Evolutionary conservation across 2,888 invertebrate species (phyloP).

Genomic region (Xylophagus ater): DNA sequence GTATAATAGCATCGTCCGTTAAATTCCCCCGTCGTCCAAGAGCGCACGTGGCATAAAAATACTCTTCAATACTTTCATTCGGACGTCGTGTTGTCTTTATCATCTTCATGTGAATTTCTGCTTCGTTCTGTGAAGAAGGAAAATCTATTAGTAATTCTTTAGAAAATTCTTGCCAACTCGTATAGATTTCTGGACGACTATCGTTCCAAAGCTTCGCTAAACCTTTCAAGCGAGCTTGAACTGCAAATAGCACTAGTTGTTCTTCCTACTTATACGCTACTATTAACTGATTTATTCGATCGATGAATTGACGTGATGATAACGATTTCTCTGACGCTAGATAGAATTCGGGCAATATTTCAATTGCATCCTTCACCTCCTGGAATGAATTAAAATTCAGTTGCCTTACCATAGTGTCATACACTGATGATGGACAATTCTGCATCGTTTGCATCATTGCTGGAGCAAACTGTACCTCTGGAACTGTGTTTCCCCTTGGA

Average conservation of each 20-base stretch:
- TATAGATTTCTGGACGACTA: neutral
- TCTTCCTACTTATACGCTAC: neutral
- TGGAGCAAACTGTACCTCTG: no score
- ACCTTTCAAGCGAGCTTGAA: neutral
- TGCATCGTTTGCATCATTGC: no score
- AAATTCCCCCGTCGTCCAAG: neutral
- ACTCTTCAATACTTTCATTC: neutral
- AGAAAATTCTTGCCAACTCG: neutral
- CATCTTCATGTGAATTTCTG: neutral
- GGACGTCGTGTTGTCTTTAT: neutral
- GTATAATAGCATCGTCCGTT: neutral
- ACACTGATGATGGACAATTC: no score
- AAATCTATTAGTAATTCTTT: neutral
- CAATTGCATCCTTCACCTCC: neutral
- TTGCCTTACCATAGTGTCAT: no score
- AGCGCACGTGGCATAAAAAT: neutral
- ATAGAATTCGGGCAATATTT: no score
- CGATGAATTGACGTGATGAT: neutral
- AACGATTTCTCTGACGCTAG: neutral
- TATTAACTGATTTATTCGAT: neutral
- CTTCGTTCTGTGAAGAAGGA: neutral
- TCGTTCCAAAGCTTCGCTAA: slow-evolving; percentile 1
- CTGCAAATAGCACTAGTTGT: neutral
- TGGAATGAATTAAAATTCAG: no score
- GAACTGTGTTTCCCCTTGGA: no score